Base-by-base conservation (phyloP, 2,888 invertebrate genomes). In the Formica aserva region DNA sequence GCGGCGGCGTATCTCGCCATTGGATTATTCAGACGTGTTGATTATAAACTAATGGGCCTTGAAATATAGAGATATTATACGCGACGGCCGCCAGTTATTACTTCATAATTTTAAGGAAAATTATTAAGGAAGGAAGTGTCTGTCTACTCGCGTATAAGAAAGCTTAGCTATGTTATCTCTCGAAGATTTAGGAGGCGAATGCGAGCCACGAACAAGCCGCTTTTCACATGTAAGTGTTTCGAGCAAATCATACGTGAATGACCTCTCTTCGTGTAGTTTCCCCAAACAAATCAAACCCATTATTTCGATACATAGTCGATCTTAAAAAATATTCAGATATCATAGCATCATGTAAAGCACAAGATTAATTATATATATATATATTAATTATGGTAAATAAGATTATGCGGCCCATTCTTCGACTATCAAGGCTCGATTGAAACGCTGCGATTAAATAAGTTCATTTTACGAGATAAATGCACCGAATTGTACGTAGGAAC, bases 1-100 rank as follows among this genome's bases (percentile, higher is more conserved):
- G 87, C 87, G 85, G 86, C 69, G 35, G 78, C 89, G 91, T 92
- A 92, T 91, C 91, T 90, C 88, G 89, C 88, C 90, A 91, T 91
- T 92, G 90, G 92, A 92, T 88, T 88, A 88, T 86, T 90, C 91
- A 90, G 92, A 94, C 93, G 93, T 93, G 93, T 94, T 94, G 94
- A 94, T 94, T 94, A 94, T 93, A 92, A 94, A 93, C 93, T 93
- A 94, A 94, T 93, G 92, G 92, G 87, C 77, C 82, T 91, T 94
- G 94, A 94, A 94, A 94, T 94, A 94, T 94, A 93, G 94, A 94
- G 93, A 94, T 94, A 94, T 94, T 94, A 94, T 94, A 90, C 94
- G 91, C 90, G 88, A 91, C 90, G 91, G n/a, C 85, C 86, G 85
- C 85, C 87, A 85, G 90, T 91, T 92, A 92, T 93, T 92, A 92